Evolutionary conservation across 1,140 invertebrate genomes (phyloP).

Genomic region (Drosophila serrata): DNA sequence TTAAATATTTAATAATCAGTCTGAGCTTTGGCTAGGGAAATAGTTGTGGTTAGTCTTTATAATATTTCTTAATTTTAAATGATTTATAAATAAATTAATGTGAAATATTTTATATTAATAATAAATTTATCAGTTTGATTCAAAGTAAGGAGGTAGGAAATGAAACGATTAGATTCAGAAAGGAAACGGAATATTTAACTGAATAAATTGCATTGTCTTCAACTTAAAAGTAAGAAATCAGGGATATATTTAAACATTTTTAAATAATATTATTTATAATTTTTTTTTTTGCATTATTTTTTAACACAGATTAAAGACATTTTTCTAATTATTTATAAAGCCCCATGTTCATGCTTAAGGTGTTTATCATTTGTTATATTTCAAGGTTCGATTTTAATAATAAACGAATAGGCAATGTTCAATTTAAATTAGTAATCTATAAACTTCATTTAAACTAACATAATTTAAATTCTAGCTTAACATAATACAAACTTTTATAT

Average conservation of each 20-base stretch:
- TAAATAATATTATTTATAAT: no score
- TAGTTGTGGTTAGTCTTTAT: not conserved
- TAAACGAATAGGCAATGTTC: not conserved
- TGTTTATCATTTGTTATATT: not conserved
- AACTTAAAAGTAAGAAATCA: not conserved
- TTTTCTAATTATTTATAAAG: not conserved
- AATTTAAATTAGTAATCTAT: not conserved
- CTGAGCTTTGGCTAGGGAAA: not conserved
- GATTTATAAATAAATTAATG: not conserved
- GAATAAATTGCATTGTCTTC: not conserved
- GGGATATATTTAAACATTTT: no score
- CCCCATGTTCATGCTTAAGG: no score
- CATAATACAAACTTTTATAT: no score
- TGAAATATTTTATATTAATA: not conserved
- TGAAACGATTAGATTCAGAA: not conserved
- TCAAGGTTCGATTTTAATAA: not conserved
- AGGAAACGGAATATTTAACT: fast-evolving
- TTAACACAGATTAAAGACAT: no score
- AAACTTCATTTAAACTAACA: not conserved
- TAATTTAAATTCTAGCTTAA: no score
- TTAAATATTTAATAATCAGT: conserved; percentile 5
- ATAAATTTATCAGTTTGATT: no score
- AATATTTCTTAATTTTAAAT: not conserved
- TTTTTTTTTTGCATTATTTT: no score
- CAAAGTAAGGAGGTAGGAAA: fast-evolving